Conservation (phyloP, 2,113 vertebrate species). For the Eptesicus fuscus region DNA sequence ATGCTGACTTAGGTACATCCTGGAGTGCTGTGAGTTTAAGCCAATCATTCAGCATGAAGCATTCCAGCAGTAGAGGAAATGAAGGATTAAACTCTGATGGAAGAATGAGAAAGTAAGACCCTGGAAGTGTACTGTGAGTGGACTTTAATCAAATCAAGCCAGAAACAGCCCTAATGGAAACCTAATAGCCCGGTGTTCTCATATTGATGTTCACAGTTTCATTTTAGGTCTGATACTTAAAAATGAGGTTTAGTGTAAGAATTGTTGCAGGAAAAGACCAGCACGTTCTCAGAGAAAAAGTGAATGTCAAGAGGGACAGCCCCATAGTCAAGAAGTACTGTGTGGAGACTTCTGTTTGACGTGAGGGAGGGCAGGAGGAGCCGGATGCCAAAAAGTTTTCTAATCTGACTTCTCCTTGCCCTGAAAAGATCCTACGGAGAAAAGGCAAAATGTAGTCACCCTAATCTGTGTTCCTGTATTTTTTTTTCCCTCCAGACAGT, state of each 20-base stretch:
- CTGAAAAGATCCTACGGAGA: not conserved
- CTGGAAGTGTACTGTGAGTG: not conserved
- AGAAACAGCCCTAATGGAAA: slow-evolving; percentile 48
- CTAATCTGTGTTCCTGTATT: not conserved
- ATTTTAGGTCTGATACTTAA: not conserved
- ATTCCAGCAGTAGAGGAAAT: slow-evolving; percentile 47
- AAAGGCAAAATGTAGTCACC: not conserved
- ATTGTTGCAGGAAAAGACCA: not conserved
- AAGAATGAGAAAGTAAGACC: slow-evolving; percentile 23
- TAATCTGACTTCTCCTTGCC: not conserved
- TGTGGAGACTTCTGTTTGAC: not conserved
- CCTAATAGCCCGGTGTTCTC: not conserved
- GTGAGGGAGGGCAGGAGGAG: not conserved
- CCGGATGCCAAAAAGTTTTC: not conserved
- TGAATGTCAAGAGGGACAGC: not conserved
- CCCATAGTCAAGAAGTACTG: not conserved
- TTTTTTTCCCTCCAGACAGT: not conserved
- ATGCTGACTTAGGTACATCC: not conserved
- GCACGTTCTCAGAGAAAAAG: not conserved
- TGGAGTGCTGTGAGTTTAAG: not conserved
- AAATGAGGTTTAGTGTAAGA: not conserved
- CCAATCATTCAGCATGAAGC: not conserved
- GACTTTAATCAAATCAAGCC: slow-evolving; percentile 59
- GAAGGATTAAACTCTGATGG: slow-evolving; percentile 40
- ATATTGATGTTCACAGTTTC: not conserved